Percentiles rank a stretch among this genome's conserved stretches.
Conservation (phyloP, 2,888 invertebrate species). For the Cephus sareptanus region DNA sequence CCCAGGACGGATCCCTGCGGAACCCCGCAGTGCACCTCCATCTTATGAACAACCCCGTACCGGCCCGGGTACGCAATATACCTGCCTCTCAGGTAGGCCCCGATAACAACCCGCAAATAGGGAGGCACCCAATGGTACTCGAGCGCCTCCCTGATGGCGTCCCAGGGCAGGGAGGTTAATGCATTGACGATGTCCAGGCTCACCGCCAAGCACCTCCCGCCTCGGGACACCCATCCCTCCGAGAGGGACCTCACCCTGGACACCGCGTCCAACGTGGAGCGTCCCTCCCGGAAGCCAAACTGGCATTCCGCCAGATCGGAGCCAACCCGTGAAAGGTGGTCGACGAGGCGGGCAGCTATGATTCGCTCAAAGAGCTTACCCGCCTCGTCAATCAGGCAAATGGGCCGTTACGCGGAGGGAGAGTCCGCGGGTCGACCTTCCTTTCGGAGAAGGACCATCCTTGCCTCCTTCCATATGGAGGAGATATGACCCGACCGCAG, state of each 20-base stretch:
- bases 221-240: neutral
- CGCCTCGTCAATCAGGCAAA: neutral
- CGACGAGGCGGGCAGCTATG: neutral
- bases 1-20: neutral
- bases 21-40: neutral
- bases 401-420: neutral
- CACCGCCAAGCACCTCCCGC: neutral
- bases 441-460: neutral
- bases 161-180: neutral
- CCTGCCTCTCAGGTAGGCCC: neutral
- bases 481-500: neutral
- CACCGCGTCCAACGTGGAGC: conserved; percentile 3
- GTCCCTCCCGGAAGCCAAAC: neutral
- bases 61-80: neutral
- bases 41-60: neutral
- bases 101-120: neutral
- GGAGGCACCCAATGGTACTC: neutral
- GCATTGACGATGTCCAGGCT: conserved; percentile 6
- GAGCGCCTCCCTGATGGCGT: neutral
- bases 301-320: neutral
- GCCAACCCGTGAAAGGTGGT: neutral
- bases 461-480: neutral
- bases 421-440: neutral
- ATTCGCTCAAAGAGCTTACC: neutral
- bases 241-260: neutral